Percentiles rank a stretch among this genome's conserved stretches.
Conservation (phyloP, 2,888 invertebrate genomes). For the Pandemis cinnamomeana region DNA sequence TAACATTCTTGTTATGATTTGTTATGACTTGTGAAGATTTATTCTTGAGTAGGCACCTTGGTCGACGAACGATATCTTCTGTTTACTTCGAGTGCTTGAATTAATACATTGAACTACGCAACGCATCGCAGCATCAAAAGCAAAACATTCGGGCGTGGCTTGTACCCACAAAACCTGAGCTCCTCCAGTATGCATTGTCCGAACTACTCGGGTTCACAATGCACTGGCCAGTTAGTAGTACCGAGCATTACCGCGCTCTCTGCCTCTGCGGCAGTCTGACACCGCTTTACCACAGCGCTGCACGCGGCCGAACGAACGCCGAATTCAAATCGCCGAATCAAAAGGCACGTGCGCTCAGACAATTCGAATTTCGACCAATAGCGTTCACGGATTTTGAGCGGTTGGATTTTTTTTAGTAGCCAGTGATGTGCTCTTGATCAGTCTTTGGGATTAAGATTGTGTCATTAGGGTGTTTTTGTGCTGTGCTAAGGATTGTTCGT, state of each 20-base stretch:
- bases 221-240: neutral
- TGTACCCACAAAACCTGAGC: conserved; percentile 30
- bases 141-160: conserved; percentile 75
- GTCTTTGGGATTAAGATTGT: conserved; percentile 55
- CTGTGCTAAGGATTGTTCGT: conserved; percentile 40
- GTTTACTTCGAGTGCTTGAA: conserved; percentile 48
- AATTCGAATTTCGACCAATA: conserved; percentile 29
- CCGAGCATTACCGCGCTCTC: conserved; percentile 12
- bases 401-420: conserved; percentile 39
- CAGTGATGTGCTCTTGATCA: conserved; percentile 54
- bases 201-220: conserved; percentile 10
- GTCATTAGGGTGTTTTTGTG: conserved; percentile 51
- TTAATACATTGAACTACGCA: conserved; percentile 46
- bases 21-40: conserved; percentile 16
- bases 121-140: conserved; percentile 59
- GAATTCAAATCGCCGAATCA: conserved; percentile 37
- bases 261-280: conserved; percentile 50
- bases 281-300: conserved; percentile 50
- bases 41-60: conserved; percentile 41
- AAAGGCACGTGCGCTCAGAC: conserved; percentile 29
- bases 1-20: conserved; percentile 28
- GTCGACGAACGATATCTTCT: conserved; percentile 59
- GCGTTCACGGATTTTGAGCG: conserved; percentile 26
- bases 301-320: conserved; percentile 50
- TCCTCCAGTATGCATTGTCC: neutral